A percentile compares a stretch with the other conserved stretches of the same genome.
These are phyloP conservation scores for Ostrea edulis DNA, from an alignment of 1,140 invertebrate species.

Conservation along the genomic window DNA sequence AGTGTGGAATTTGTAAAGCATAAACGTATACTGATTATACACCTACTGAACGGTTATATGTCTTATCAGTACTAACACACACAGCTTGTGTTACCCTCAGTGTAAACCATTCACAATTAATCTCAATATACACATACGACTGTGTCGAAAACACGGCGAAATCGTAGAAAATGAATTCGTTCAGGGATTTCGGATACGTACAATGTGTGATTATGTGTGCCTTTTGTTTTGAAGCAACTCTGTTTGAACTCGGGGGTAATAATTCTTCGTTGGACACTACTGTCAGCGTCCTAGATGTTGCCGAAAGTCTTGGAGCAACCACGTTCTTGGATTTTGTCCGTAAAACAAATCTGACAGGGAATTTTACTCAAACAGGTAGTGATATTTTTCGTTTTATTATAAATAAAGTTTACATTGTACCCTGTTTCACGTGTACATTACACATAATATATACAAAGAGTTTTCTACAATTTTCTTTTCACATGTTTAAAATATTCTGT, in stretches of 20 bases:
- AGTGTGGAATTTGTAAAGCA: too few species aligned
- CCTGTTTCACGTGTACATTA: too few species aligned
- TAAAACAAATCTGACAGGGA: background rate
- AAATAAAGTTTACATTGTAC: too few species aligned
- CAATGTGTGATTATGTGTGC: background rate
- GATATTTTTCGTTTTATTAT: too few species aligned
- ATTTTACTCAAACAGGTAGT: background rate
- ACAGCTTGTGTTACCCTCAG: background rate
- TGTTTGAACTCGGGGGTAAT: background rate
- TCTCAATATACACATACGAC: background rate
- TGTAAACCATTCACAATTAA: background rate
- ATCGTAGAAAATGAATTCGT: background rate
- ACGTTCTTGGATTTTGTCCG: conserved; percentile 4
- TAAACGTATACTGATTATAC: too few species aligned
- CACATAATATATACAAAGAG: too few species aligned
- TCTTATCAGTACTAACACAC: background rate
- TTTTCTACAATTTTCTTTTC: too few species aligned
- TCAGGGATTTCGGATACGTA: background rate
- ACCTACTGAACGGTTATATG: too few species aligned
- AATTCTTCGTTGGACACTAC: background rate
- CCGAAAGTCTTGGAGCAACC: conserved; percentile 38
- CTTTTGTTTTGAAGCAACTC: background rate
- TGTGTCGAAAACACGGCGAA: background rate
- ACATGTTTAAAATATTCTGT: too few species aligned
- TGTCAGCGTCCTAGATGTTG: background rate